Base-by-base conservation (phyloP, 2,113 vertebrate genomes). In the Rhizomys pruinosus region DNA sequence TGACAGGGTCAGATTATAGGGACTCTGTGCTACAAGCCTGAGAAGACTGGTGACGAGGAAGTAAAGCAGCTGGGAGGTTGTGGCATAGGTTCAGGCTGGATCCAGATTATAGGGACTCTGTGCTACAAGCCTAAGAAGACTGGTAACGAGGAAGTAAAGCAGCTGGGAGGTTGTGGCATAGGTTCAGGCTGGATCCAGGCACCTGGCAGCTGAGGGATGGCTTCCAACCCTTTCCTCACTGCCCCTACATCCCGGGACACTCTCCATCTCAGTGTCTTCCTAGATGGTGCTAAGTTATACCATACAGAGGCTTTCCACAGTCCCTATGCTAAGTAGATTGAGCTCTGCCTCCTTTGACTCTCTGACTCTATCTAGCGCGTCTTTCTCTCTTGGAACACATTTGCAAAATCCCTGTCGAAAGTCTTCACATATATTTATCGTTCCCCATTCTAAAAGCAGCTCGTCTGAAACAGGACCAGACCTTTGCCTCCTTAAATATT, bases 401-500 rank as follows among this genome's bases (percentile, higher is more conserved):
- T n/a, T 44, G 27, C 34, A 29, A 71, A 55, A 68, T 6, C 57
- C 44, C 68, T 34, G 19, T 19, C 20, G 37, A 29, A 37, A 20
- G 0, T 66, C 63, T 72, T 86, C 7, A 9, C 25, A 16, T 72
- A 32, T 11, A 2, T 63, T 86, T 84, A 39, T 44, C 44, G 66
- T n/a, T 47, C 47, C 69, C 61, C 9, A 52, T 27, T 92, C 73
- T n/a, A 91, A 84, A 68, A 64, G 13, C 25, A 74, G 47, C 27
- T 92, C 61, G 72, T 89, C 15, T 13, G 68, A 68, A 80, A 57
- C 87, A 77, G 72, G 52, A 68, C 39, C 34, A 79, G 91, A 80
- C 73, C 61, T 94, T 91, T 78, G 73, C 52, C 77, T 85, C 68
- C 77, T 86, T 72, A 78, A 77, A 89, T 80, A 76, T 61, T 87